phyloP scores from a whole-genome alignment of 2,113 vertebrate species.

The Porphyrio hochstetteri region DNA sequence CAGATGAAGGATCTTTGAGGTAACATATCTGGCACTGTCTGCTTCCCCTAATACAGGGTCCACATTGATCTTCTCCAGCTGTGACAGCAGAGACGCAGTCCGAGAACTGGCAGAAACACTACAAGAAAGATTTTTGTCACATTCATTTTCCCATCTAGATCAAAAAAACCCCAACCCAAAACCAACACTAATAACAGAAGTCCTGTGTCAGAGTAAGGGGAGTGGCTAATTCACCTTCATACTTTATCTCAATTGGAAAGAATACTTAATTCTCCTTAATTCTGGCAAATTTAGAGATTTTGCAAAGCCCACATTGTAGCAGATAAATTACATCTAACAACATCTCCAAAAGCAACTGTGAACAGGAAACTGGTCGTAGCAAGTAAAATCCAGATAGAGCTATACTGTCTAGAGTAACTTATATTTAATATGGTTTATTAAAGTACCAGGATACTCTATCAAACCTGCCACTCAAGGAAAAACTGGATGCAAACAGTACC shows the following conservation, averaged over 20 bases:
- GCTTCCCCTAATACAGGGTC: conserved; percentile 78
- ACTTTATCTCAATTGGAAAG: not conserved
- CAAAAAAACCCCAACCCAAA: not conserved
- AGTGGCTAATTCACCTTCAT: not conserved
- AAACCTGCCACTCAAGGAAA: not conserved
- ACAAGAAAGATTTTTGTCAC: conserved; percentile 25
- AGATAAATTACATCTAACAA: not conserved
- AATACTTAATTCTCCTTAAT: not conserved
- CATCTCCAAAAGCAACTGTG: not conserved
- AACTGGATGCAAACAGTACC: not conserved
- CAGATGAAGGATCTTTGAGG: conserved; percentile 93
- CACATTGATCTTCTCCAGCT: conserved; percentile 89
- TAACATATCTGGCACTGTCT: conserved; percentile 85
- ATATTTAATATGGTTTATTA: not conserved
- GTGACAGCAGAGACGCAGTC: conserved; percentile 85
- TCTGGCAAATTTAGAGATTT: not conserved
- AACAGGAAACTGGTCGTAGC: not conserved
- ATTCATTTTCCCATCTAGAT: not conserved
- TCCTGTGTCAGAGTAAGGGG: not conserved
- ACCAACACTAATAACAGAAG: not conserved
- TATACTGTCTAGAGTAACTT: not conserved
- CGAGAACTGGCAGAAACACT: conserved; percentile 87
- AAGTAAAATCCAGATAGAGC: not conserved
- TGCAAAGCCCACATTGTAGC: not conserved
- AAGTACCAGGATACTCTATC: not conserved